phyloP scores from a whole-genome alignment of 2,113 vertebrate genomes.

The Oreochromis aureus region DNA sequence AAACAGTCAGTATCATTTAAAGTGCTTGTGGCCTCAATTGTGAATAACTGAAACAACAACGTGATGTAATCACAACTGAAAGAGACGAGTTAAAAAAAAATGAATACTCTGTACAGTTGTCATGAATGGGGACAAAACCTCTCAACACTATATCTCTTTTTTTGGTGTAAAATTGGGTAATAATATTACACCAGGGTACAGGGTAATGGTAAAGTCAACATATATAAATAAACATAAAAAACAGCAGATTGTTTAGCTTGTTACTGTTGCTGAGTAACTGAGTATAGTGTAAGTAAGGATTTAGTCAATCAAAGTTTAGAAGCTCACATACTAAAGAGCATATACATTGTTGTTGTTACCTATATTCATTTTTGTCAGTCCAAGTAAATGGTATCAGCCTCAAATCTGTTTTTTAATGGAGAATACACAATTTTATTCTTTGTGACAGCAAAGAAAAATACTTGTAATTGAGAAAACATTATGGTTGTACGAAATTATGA shows the following conservation, averaged over 20 bases:
- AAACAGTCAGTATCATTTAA: background rate
- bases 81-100: background rate
- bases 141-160: background rate
- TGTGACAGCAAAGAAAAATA: background rate
- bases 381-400: background rate
- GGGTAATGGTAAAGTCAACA: background rate
- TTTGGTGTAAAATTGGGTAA: background rate
- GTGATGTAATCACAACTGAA: background rate
- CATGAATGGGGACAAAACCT: background rate
- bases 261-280: background rate
- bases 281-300: background rate
- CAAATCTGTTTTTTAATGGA: background rate
- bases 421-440: background rate
- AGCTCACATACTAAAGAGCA: background rate
- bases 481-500: constrained; percentile 30
- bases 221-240: background rate
- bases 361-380: background rate
- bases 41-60: background rate
- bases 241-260: background rate
- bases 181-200: background rate
- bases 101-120: background rate
- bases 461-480: background rate
- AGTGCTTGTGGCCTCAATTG: background rate
- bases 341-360: background rate
- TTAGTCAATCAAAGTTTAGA: background rate